phyloP scores from a whole-genome alignment of 2,113 vertebrate species.

The Perognathus longimembris region DNA sequence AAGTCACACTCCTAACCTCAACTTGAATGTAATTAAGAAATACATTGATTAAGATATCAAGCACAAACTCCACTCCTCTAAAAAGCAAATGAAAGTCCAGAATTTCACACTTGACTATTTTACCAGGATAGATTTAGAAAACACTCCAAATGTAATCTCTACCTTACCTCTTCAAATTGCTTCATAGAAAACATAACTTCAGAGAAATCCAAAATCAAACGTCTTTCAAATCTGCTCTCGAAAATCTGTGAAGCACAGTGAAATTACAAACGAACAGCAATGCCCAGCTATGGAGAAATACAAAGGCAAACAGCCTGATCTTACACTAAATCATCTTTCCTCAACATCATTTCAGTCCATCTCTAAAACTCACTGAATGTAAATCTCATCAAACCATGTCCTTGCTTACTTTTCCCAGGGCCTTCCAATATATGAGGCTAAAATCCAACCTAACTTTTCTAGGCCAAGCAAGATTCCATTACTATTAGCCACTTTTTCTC shows the following conservation, averaged over 20 bases:
- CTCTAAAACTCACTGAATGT: neutral
- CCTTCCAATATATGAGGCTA: neutral
- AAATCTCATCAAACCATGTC: neutral
- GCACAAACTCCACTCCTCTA: neutral
- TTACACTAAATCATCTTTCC: neutral
- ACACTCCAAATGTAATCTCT: neutral
- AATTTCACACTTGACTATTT: slow-evolving; percentile 39
- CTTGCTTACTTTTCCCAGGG: neutral
- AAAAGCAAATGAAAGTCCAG: neutral
- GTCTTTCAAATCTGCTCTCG: slow-evolving; percentile 86
- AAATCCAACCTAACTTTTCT: neutral
- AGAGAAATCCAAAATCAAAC: slow-evolving; percentile 91
- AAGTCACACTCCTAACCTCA: neutral
- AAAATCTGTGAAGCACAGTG: slow-evolving; percentile 88
- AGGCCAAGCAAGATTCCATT: neutral
- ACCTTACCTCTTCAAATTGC: slow-evolving; percentile 94
- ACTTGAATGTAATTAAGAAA: slow-evolving; percentile 15
- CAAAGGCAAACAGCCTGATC: neutral
- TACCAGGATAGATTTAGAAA: slow-evolving; percentile 17
- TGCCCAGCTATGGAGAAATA: neutral
- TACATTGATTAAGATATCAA: neutral
- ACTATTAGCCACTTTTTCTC: neutral
- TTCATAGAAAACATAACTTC: slow-evolving; percentile 95
- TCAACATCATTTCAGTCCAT: neutral
- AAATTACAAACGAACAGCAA: neutral